Conservation (phyloP, 2,113 vertebrate species). For the Xiphias gladius region DNA sequence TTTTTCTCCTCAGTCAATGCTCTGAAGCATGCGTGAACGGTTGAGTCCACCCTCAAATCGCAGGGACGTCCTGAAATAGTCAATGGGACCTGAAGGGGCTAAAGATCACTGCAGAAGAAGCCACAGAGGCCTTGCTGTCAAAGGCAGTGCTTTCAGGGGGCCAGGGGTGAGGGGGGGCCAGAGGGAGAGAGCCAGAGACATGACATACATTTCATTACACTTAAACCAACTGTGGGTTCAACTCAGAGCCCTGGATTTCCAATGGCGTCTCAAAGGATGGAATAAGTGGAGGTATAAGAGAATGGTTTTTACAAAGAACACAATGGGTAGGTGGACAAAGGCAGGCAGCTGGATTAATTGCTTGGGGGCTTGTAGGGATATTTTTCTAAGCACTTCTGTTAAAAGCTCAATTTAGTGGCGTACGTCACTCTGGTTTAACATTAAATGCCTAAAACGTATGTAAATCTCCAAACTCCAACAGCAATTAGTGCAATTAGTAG, state of each 20-base stretch:
- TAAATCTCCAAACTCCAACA: slow-evolving; percentile 39
- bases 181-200: slow-evolving; percentile 78
- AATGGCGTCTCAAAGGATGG: slow-evolving; percentile 78
- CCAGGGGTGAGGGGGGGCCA: slow-evolving; percentile 72
- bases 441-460: slow-evolving; percentile 27
- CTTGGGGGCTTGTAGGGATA: slow-evolving; percentile 74
- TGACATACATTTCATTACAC: slow-evolving; percentile 84
- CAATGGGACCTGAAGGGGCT: slow-evolving; percentile 78
- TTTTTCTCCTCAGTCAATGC: slow-evolving; percentile 55
- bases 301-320: slow-evolving; percentile 77
- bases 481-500: slow-evolving; percentile 28
- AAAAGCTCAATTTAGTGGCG: slow-evolving; percentile 71
- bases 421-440: slow-evolving; percentile 35
- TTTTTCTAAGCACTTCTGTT: slow-evolving; percentile 75
- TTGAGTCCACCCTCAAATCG: slow-evolving; percentile 77
- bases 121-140: slow-evolving; percentile 81
- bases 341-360: slow-evolving; percentile 78
- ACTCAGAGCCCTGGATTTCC: slow-evolving; percentile 79
- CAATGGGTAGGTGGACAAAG: slow-evolving; percentile 81
- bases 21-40: slow-evolving; percentile 66
- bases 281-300: slow-evolving; percentile 79
- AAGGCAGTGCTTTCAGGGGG: slow-evolving; percentile 78
- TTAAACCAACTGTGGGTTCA: slow-evolving; percentile 83
- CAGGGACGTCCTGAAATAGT: slow-evolving; percentile 81
- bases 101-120: slow-evolving; percentile 82